Percentiles rank a stretch among this genome's conserved stretches.
Conservation (phyloP, 2,113 vertebrate species). For the Chloropsis cyanopogon region DNA sequence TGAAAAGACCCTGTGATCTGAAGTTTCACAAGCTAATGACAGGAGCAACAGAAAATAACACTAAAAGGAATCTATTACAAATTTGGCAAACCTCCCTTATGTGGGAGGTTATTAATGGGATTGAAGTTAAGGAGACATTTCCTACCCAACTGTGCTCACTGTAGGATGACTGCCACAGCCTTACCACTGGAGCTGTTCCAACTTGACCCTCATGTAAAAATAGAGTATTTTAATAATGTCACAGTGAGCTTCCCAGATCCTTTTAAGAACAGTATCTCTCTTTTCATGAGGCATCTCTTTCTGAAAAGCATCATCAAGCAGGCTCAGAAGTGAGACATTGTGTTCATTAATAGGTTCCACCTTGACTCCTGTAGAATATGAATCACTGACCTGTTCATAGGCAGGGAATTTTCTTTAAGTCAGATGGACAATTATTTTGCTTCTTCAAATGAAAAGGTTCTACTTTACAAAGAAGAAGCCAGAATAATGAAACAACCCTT, state of each 20-base stretch:
- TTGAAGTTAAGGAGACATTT: constrained; percentile 37
- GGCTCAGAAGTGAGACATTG: not conserved
- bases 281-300: not conserved
- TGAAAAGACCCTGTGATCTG: not conserved
- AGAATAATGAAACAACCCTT: not conserved
- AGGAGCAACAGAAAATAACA: constrained; percentile 17
- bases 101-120: constrained; percentile 28
- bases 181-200: not conserved
- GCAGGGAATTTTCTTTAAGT: constrained; percentile 21
- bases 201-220: constrained; percentile 16
- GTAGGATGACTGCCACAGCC: not conserved
- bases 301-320: not conserved
- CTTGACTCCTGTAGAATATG: not conserved
- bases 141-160: not conserved
- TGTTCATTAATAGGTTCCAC: constrained; percentile 35
- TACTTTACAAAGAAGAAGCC: not conserved
- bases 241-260: constrained; percentile 6
- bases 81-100: not conserved
- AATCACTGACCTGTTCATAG: constrained; percentile 24
- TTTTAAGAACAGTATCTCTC: not conserved
- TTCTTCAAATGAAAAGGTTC: constrained; percentile 17
- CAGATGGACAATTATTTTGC: constrained; percentile 24
- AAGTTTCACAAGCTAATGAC: not conserved
- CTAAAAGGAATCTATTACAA: not conserved
- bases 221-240: constrained; percentile 39